Conservation (phyloP, 1,140 invertebrate genomes). For the Cyphomyrmex costatus region DNA sequence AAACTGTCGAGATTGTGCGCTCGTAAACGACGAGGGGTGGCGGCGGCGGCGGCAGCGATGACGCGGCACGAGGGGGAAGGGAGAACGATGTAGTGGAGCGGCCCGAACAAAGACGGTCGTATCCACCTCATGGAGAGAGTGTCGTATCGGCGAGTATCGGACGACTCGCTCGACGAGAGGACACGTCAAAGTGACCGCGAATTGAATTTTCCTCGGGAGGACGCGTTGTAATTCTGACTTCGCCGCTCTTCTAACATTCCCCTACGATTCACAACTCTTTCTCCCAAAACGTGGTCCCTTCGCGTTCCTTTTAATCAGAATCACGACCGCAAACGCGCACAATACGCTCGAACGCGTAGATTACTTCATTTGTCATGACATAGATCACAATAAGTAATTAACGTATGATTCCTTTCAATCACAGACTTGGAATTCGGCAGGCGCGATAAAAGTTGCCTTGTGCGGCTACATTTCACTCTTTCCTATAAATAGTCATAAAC, state of each 20-base stretch:
- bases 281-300: neutral
- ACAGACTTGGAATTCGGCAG: neutral
- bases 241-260: neutral
- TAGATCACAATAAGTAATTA: slow-evolving; percentile 1
- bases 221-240: slow-evolving; percentile 68
- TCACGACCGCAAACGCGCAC: slow-evolving; percentile 4
- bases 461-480: neutral
- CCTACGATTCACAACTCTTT: neutral
- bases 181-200: slow-evolving; percentile 79
- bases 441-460: neutral
- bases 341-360: neutral
- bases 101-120: slow-evolving; percentile 64
- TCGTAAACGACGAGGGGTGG: slow-evolving; percentile 37
- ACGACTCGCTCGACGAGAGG: slow-evolving; percentile 67
- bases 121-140: slow-evolving; percentile 65
- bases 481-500: neutral
- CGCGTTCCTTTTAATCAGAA: slow-evolving; percentile 28
- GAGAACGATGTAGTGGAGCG: slow-evolving; percentile 35
- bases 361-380: neutral
- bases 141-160: slow-evolving; percentile 74
- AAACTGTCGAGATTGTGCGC: slow-evolving; percentile 64
- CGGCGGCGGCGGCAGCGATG: neutral
- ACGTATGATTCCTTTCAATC: neutral
- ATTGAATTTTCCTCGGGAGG: slow-evolving; percentile 78
- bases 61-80: slow-evolving; percentile 27